Percentiles rank a stretch among this genome's conserved stretches.
Conservation (phyloP, 2,113 vertebrate species). For the Pavo muticus region DNA sequence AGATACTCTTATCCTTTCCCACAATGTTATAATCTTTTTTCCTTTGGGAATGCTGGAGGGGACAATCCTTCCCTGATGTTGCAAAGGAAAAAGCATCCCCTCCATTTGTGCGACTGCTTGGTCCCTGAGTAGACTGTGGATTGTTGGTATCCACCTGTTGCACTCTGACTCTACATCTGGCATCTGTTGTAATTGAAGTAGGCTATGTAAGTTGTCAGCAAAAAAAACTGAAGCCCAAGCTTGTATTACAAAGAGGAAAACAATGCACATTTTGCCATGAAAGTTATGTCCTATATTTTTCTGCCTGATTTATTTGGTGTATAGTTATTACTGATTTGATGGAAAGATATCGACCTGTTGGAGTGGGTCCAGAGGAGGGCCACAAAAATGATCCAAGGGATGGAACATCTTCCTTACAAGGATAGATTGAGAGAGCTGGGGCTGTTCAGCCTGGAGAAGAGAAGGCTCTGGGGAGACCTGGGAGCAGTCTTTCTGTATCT, state of each 20-base stretch:
- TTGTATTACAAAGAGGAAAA: not conserved
- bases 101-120: not conserved
- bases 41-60: not conserved
- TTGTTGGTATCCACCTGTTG: not conserved
- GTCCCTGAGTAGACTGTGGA: not conserved
- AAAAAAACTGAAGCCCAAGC: not conserved
- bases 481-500: too few relatives aligned
- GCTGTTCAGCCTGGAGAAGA: too few relatives aligned
- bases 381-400: too few relatives aligned
- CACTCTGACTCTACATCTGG: not conserved
- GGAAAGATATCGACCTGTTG: too few relatives aligned
- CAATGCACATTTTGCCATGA: not conserved
- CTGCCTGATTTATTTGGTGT: not conserved
- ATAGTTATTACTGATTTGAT: not conserved
- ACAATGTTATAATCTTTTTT: not conserved
- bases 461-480: too few relatives aligned
- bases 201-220: not conserved
- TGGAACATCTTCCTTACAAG: not conserved
- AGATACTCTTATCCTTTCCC: not conserved
- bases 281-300: not conserved
- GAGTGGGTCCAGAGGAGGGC: too few relatives aligned
- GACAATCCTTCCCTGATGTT: not conserved
- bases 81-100: not conserved
- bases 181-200: not conserved
- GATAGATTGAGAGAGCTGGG: too few relatives aligned